Conservation (phyloP, 2,888 invertebrate species). For the Cistogaster globosa region DNA sequence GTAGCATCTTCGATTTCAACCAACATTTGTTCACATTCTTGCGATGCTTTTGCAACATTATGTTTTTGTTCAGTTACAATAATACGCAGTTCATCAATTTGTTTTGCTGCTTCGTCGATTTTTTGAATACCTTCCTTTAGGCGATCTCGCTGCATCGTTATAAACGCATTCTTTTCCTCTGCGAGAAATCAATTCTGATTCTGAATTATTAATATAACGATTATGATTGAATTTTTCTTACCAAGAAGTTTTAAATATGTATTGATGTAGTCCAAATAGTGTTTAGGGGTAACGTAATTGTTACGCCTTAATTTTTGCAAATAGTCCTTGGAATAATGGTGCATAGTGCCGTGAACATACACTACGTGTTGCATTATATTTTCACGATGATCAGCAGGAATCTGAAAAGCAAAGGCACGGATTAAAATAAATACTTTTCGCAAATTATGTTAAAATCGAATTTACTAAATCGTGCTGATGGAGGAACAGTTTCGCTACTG, state of each 20-base stretch:
- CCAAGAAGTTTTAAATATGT: conserved; percentile 90
- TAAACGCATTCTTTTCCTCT: conserved; percentile 81
- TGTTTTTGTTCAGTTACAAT: conserved; percentile 92
- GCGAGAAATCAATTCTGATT: conserved; percentile 57
- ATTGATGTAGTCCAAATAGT: conserved; percentile 93
- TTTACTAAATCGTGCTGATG: conserved; percentile 86
- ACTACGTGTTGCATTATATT: conserved; percentile 93
- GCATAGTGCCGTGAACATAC: conserved; percentile 91
- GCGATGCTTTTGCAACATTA: conserved; percentile 91
- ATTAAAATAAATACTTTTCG: neutral
- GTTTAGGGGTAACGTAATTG: conserved; percentile 96
- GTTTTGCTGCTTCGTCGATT: conserved; percentile 93
- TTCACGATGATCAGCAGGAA: conserved; percentile 87
- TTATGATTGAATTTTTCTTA: conserved; percentile 75
- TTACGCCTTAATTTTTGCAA: conserved; percentile 88
- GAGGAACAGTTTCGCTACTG: conserved; percentile 93
- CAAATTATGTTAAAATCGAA: neutral
- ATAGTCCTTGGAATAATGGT: conserved; percentile 89
- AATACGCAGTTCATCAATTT: conserved; percentile 90
- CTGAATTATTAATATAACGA: no score
- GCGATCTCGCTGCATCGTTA: conserved; percentile 79
- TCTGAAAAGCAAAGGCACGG: conserved; percentile 81
- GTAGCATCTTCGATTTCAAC: conserved; percentile 90
- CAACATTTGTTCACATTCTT: conserved; percentile 90
- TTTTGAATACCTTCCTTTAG: conserved; percentile 81